Evolutionary conservation across 1,140 invertebrate species (phyloP), one percentile per base, ranked within the genome.

Genomic region (Amphibalanus amphitrite): DNA sequence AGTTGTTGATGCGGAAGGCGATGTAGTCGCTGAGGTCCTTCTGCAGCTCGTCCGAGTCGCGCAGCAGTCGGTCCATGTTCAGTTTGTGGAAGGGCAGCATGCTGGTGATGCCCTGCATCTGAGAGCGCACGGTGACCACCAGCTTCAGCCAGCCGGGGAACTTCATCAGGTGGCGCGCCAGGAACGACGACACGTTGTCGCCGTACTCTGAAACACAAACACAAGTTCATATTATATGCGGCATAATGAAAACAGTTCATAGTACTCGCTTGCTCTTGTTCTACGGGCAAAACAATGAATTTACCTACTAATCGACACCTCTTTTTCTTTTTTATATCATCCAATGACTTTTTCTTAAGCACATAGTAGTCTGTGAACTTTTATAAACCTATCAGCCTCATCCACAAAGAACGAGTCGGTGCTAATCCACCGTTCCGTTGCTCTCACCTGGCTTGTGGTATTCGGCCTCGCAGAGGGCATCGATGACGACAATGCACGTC

Each of bases 381-480:
- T n/a, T n/a, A n/a, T n/a, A n/a, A n/a, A n/a, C n/a, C n/a, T n/a
- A n/a, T n/a, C n/a, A n/a, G n/a, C n/a, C n/a, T n/a, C n/a, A n/a
- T n/a, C n/a, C n/a, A n/a, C n/a, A n/a, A n/a, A n/a, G n/a, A n/a
- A n/a, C n/a, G n/a, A n/a, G n/a, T n/a, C n/a, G n/a, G n/a, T n/a
- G n/a, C n/a, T n/a, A n/a, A n/a, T n/a, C n/a, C n/a, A n/a, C n/a
- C n/a, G n/a, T n/a, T n/a, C n/a, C n/a, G n/a, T n/a, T n/a, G n/a
- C n/a, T n/a, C 65, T 13, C 65, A 67, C 74, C 74, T 71, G 74
- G 75, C 33, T 73, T 71, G 80, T 96, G 93, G 78, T 95, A 96
- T 78, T 97, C 94, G 0, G 94, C 93, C 79, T 97, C 93, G 78
- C 94, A 94, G n/a, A 97, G 81, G 0, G 90, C 92, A 81, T 98